These are phyloP conservation scores for Leptopilina myrica DNA, from an alignment of 2,888 invertebrate genomes.

Conservation along the genomic window DNA sequence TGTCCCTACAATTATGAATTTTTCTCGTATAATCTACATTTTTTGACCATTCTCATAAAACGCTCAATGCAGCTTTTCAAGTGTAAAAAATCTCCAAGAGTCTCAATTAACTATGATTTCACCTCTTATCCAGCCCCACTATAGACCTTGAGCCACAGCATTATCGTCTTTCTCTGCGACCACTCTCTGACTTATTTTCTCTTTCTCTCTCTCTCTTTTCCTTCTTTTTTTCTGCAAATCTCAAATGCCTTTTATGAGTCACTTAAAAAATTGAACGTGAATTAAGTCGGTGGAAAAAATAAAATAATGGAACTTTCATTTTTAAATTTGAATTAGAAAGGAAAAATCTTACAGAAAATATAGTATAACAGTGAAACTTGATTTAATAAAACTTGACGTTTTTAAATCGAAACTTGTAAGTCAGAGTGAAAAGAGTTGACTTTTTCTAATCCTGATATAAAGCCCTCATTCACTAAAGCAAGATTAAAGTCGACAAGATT, in stretches of 20 bases:
- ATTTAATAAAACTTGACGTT: neutral
- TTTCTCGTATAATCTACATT: neutral
- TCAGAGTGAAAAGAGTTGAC: conserved; percentile 50
- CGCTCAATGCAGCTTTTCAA: neutral
- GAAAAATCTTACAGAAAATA: conserved; percentile 53
- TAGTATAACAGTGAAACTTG: conserved; percentile 52
- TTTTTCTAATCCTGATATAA: conserved; percentile 44
- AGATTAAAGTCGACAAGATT: conserved; percentile 45
- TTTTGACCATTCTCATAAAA: neutral
- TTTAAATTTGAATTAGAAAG: neutral
- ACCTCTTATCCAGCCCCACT: conserved; percentile 22
- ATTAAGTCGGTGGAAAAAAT: conserved; percentile 2
- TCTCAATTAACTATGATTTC: conserved; percentile 32
- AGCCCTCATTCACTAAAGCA: conserved; percentile 53
- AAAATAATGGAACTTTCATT: neutral
- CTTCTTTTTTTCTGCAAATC: conserved; percentile 13
- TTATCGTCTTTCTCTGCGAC: conserved; percentile 35
- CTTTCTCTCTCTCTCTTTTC: conserved; percentile 1
- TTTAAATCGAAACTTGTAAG: conserved; percentile 46
- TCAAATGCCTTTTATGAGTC: conserved; percentile 6
- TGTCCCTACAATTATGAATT: neutral
- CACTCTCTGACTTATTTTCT: neutral
- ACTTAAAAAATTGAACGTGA: neutral
- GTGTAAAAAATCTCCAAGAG: conserved; percentile 12
- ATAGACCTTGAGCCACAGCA: conserved; percentile 16